A percentile compares a stretch with the other conserved stretches of the same genome.
phyloP scores from a whole-genome alignment of 2,113 vertebrate species.

The Oryzias melastigma region DNA sequence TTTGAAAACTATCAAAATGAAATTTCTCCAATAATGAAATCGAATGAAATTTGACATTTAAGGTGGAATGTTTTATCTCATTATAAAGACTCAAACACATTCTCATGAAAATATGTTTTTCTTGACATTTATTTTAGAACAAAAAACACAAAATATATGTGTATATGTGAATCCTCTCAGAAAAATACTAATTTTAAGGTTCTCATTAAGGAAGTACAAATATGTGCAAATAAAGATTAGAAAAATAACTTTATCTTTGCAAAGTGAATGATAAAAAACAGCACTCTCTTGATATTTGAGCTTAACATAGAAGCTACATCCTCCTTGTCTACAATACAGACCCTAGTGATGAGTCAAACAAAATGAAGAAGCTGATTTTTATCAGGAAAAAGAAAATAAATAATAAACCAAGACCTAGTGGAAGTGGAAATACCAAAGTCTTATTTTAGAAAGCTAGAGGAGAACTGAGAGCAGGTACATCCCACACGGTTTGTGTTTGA shows the following conservation, averaged over 20 bases:
- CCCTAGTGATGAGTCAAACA: slow-evolving; percentile 18
- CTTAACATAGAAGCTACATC: neutral
- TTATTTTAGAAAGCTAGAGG: neutral
- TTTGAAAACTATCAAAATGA: neutral
- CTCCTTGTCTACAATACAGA: neutral
- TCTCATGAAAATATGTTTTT: no score
- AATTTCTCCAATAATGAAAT: neutral
- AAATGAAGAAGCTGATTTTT: slow-evolving; percentile 1
- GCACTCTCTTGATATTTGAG: neutral
- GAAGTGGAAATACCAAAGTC: neutral
- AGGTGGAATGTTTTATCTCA: no score
- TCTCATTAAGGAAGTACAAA: no score
- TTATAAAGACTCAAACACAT: no score
- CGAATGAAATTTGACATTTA: neutral
- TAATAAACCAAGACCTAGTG: neutral
- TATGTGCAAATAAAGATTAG: no score
- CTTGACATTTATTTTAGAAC: no score
- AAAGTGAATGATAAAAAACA: neutral
- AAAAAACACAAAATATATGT: no score
- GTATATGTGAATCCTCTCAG: no score
- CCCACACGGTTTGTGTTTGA: slow-evolving; percentile 6
- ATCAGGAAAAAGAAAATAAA: slow-evolving; percentile 3
- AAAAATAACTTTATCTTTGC: neutral
- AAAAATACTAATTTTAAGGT: no score
- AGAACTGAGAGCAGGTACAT: neutral